Evolutionary conservation across 2,888 invertebrate species (phyloP), one percentile per base, ranked within the genome.

Genomic region (Hypselothyrea guttata): DNA sequence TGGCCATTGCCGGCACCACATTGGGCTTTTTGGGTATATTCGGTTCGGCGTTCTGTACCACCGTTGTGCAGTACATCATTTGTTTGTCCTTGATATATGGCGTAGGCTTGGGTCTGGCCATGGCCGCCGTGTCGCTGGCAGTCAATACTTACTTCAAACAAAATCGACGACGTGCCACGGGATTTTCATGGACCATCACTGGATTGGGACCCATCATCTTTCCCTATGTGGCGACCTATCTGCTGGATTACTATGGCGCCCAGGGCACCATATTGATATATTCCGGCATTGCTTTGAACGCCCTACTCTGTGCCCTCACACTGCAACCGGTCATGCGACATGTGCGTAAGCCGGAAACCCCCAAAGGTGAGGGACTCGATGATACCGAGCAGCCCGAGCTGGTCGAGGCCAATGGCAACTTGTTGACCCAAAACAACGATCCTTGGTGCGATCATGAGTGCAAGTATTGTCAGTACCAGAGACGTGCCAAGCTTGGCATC

Each of bases 321-420:
- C 87, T 95, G 11, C 95, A 95, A 79, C 95, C 95, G 2, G 94
- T 95, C 3, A 92, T 93, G 87, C 93, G 93, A 93, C 95, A 95
- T 86, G 90, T 91, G 1, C 92, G 92, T 81, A 90, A 90, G 91
- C 91, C 74, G 1, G 54, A 67, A 8, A 58, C 70, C 1, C 28
- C 49, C 7, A 49, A 15, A 0, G 11, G 7, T 2, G 48, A 45
- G 0, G 51, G n/a, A 5, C 33, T 8, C 2, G 67, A 62, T 0
- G 28, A 18, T 0, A 11, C 2, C 11, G 64, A 63, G 0, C 60
- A 69, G 1, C 22, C 81, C 1, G 81, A 76, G 4, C 5, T 53
- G 7, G 0, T 49, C 37, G 71, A 86, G 56, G 60, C 85, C 22
- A 83, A 86, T 46, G 84, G 86, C 3, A 86, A 87, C 31, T 60